Base-by-base conservation (phyloP, 2,797 vertebrate genomes). In the Gymnopithys bicolor region DNA sequence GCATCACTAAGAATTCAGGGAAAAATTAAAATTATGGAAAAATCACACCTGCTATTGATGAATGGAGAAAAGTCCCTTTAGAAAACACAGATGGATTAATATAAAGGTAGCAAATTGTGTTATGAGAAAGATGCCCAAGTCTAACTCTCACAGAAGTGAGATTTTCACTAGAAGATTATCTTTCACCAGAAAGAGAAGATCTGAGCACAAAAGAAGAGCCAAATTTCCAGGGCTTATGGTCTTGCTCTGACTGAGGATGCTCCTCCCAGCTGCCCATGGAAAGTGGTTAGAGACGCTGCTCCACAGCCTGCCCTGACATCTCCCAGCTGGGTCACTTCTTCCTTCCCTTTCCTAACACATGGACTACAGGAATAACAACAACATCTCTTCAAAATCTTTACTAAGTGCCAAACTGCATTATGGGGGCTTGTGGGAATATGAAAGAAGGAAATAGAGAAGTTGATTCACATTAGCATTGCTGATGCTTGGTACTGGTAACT, bases 11-110 rank as follows among this genome's bases (percentile, higher is more conserved):
- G 25, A 94, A 94, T 59, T 87, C 86, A 85, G 53, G 33, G 53
- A 67, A 80, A 95, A 83, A 67, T 19, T 39, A 92, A 89, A 81
- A 71, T 12, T 1, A 49, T 28, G 24, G 17, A 67, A 56, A 84
- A 84, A 94, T 33, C 10, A 6, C 18, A 90, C 73, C 53, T 78
- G 69, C 62, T 84, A 56, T 7, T 41, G 35, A 84, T 41, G 24
- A 77, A 84, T 17, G 51, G 53, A 68, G 16, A 67, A 74, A 92
- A 87, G 45, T 39, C 19, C 52, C 93, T 93, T 95, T 83, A 94
- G 46, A 43, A 84, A 53, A 49, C 13, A 82, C 22, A 81, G 66
- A 70, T 73, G 64, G 95, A 95, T 69, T 53, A 62, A 58, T 69
- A 84, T 39, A 86, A 88, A 90, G 32, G 32, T 10, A 55, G 19